Percentiles rank a stretch among this genome's conserved stretches.
These are phyloP conservation scores for Bufo gargarizans DNA, from an alignment of 2,113 vertebrate species.

Conservation along the genomic window DNA sequence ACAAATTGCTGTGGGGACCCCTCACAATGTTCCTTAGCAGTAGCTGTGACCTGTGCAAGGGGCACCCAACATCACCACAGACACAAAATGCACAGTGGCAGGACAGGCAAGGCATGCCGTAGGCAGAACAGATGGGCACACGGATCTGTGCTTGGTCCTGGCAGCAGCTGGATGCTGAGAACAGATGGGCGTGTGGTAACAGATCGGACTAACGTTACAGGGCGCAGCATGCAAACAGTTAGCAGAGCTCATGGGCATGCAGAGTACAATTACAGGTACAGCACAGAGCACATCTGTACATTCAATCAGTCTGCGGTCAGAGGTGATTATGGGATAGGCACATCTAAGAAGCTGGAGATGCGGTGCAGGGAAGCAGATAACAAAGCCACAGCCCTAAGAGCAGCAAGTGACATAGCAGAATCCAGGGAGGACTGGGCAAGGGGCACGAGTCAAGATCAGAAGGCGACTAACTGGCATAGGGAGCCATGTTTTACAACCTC, in stretches of 20 bases:
- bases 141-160: neutral
- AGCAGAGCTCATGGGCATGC: neutral
- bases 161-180: neutral
- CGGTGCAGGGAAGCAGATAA: neutral
- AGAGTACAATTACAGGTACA: neutral
- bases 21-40: too few species aligned
- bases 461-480: too few species aligned
- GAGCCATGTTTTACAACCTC: too few species aligned
- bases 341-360: constrained; percentile 1
- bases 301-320: neutral
- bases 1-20: too few species aligned
- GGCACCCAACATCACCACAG: too few species aligned
- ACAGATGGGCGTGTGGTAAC: neutral
- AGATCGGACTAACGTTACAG: neutral
- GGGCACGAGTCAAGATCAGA: neutral
- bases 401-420: constrained; percentile 2
- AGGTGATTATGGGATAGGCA: neutral
- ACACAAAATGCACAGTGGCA: neutral
- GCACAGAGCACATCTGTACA: neutral
- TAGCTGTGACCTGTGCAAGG: too few species aligned
- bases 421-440: neutral
- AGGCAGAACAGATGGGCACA: constrained; percentile 12
- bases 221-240: neutral
- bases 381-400: neutral
- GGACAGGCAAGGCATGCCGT: neutral